A percentile compares a stretch with the other conserved stretches of the same genome.
These are phyloP conservation scores for Leptopilina clavipes DNA, from an alignment of 1,140 invertebrate genomes.

Conservation along the genomic window DNA sequence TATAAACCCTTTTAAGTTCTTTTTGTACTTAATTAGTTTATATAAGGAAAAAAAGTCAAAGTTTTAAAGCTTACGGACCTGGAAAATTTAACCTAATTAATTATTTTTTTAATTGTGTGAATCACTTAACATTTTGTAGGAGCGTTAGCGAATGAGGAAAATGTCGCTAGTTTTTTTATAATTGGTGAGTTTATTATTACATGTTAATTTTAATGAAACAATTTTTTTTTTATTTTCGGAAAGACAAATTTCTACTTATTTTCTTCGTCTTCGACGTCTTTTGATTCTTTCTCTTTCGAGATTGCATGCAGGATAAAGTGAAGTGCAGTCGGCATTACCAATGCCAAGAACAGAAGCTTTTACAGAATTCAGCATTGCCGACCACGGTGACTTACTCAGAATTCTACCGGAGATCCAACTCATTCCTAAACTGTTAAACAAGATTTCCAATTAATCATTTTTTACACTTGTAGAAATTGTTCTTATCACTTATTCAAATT, in stretches of 20 bases:
- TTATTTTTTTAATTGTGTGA: too few species aligned
- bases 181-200: neutral
- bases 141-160: too few species aligned
- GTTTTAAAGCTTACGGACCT: too few species aligned
- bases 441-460: slow-evolving; percentile 31
- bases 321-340: slow-evolving; percentile 78
- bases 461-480: slow-evolving; percentile 24
- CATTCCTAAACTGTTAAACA: slow-evolving; percentile 76
- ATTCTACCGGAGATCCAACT: slow-evolving; percentile 77
- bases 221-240: neutral
- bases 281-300: slow-evolving; percentile 64
- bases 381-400: slow-evolving; percentile 62
- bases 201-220: neutral
- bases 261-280: slow-evolving; percentile 65
- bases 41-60: too few species aligned
- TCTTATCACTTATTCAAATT: neutral
- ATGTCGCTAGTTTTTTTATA: too few species aligned
- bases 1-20: slow-evolving; percentile 26
- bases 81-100: too few species aligned
- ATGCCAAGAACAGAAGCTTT: slow-evolving; percentile 79
- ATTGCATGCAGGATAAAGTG: slow-evolving; percentile 70
- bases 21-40: slow-evolving; percentile 19
- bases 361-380: slow-evolving; percentile 73
- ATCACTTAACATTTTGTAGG: too few species aligned
- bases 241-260: slow-evolving; percentile 41